Base-by-base conservation (phyloP, 2,113 vertebrate genomes). In the Vulpes lagopus region DNA sequence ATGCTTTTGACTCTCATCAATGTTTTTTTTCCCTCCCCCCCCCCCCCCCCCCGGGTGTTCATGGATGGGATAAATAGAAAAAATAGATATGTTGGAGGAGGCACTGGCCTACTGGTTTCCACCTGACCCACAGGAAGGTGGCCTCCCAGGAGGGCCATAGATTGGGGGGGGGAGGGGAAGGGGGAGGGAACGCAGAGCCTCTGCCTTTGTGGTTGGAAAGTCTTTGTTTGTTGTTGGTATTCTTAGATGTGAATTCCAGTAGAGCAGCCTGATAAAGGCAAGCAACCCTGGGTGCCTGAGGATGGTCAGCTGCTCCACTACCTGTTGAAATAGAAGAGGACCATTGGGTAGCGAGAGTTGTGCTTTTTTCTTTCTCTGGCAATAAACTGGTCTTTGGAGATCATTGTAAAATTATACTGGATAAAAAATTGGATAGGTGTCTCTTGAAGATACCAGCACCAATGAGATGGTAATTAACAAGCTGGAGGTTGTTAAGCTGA, bases 401-500 rank as follows among this genome's bases (percentile, higher is more conserved):
- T 98, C 99, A 99, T 98, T 99, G 99, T 98, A 99, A 99, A 98
- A 99, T 99, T 93, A 88, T 98, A 95, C 99, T 99, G 98, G 99
- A 99, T 98, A 99, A 99, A 98, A 98, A 98, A 93, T 99, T 97
- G 99, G 99, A 93, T 97, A 98, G 97, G 99, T 99, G 96, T 99
- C 98, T 98, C 98, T 99, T 80, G 99, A 99, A 97, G 99, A 99
- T 98, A 99, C 98, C 98, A 99, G 99, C 98, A 99, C 99, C 94
- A 99, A 99, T 92, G 99, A 99, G 97, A 99, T 99, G 3, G 98
- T 99, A 96, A 99, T 99, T 98, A 99, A 99, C 98, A 99, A 99
- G 98, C 99, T 99, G 97, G 99, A 99, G 97, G 98, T 99, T 96
- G 98, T 99, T 94, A 99, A 99, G 97, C 99, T 99, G 98, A 99